phyloP scores from a whole-genome alignment of 1,140 invertebrate genomes.

The Rhyzopertha dominica region DNA sequence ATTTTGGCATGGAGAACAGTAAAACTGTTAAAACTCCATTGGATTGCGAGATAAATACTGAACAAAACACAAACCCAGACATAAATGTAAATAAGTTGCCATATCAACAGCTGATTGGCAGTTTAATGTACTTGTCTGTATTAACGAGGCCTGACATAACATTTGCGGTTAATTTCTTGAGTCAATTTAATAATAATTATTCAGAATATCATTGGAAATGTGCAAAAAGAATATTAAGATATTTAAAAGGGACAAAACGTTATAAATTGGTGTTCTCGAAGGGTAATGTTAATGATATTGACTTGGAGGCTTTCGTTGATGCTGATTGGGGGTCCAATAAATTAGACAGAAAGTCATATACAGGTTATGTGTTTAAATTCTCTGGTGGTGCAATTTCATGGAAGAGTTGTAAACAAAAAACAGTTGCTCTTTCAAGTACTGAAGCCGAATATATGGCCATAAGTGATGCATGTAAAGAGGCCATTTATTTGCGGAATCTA shows the following conservation, averaged over 20 bases:
- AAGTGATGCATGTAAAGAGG: constrained; percentile 30
- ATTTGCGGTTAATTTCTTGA: constrained; percentile 42
- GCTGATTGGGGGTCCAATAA: too few species aligned
- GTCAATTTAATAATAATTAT: constrained; percentile 40
- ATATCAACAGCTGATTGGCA: constrained; percentile 44
- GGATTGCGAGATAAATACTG: constrained; percentile 16
- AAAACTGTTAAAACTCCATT: constrained; percentile 13
- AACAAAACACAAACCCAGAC: constrained; percentile 20
- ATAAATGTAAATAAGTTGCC: constrained; percentile 19
- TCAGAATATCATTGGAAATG: constrained; percentile 37
- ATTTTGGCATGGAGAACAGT: constrained; percentile 19
- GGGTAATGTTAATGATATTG: too few species aligned
- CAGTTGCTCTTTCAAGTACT: constrained; percentile 34
- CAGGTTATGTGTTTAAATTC: too few species aligned
- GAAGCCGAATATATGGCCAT: constrained; percentile 43
- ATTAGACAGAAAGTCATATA: too few species aligned
- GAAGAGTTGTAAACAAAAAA: constrained; percentile 34
- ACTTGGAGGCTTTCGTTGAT: too few species aligned
- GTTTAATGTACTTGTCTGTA: constrained; percentile 45
- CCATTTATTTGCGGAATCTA: constrained; percentile 31
- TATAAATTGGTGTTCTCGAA: too few species aligned
- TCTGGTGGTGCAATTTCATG: constrained; percentile 33
- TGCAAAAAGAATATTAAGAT: constrained; percentile 44
- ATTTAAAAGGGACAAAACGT: constrained; percentile 44
- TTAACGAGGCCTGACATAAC: constrained; percentile 48